Base-by-base conservation (phyloP, 2,797 vertebrate species). In the Notoglanidium macrostoma region DNA sequence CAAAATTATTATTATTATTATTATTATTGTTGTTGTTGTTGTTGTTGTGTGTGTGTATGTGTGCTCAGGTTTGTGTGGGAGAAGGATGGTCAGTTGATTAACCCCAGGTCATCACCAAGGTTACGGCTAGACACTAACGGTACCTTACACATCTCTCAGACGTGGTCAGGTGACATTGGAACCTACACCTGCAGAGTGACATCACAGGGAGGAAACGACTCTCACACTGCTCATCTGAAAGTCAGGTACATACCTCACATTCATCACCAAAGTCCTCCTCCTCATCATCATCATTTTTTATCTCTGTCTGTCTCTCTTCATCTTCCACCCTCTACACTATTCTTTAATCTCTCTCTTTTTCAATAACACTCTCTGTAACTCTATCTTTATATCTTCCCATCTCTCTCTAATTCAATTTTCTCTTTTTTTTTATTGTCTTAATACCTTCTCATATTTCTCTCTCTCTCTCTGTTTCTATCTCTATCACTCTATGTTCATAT, bases 81-180 rank as follows among this genome's bases (percentile, higher is more conserved):
- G 92, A 99, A 98, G 92, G 97, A 98, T 0, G 97, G 97, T 70
- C 87, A 89, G 0, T 54, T 91, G 0, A 92, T 99, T 89, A 95
- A 95, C 8, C 79, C 94, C 0, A 97, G 96, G 85, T 95, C 93
- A 1, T 90, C 94, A 54, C 96, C 97, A 0, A 96, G 98, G 76
- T 92, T 98, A 92, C 96, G 94, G 0, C 92, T 97, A 92, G 97
- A 98, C 0, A 90, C 91, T 0, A 94, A 92, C 0, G 98, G 98
- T 84, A 96, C 98, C 12, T 95, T 99, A 85, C 97, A 98, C 93
- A 97, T 99, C 94, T 97, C 97, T 26, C 98, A 99, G 90, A 99
- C 98, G 0, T 99, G 98, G 98, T 99, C 98, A 0, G 98, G 98
- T 0, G 98, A 99, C 94, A 99, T 99, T 0, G 98, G 97, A 90